Conservation (phyloP, 1,140 invertebrate species). For the Camponotus pennsylvanicus region DNA sequence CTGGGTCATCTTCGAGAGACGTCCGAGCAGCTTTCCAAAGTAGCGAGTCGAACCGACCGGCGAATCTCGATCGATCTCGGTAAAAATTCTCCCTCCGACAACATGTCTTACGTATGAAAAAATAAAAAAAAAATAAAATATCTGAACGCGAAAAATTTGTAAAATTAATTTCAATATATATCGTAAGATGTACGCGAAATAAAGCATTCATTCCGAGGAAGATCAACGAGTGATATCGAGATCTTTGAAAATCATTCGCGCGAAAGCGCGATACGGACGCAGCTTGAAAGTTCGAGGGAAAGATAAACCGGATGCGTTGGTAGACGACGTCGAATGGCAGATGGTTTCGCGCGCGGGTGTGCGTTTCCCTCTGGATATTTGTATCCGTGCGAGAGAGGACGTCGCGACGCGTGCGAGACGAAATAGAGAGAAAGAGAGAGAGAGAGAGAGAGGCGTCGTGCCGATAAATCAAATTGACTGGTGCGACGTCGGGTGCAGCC, state of each 20-base stretch:
- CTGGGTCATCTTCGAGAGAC: conserved; percentile 74
- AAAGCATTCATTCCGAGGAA: not conserved
- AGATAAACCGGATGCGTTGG: conserved; percentile 70
- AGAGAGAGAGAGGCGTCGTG: conserved; percentile 74
- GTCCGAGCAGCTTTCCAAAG: conserved; percentile 60
- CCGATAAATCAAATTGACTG: conserved; percentile 83
- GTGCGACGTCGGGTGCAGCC: conserved; percentile 80
- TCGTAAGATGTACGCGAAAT: not conserved
- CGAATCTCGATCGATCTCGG: conserved; percentile 20
- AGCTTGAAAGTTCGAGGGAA: conserved; percentile 62
- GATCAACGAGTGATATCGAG: not conserved
- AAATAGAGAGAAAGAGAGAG: conserved; percentile 46
- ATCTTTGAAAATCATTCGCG: not conserved
- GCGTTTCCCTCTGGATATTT: conserved; percentile 54
- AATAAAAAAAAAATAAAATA: not conserved
- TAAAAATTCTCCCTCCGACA: not conserved
- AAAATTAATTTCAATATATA: not conserved
- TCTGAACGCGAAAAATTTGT: not conserved
- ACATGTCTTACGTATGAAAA: not conserved
- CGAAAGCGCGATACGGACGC: not conserved
- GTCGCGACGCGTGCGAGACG: not conserved
- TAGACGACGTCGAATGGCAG: conserved; percentile 69
- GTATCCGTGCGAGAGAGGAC: conserved; percentile 44
- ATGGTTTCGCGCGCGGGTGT: conserved; percentile 34
- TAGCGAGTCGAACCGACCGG: conserved; percentile 27